Percentiles rank a stretch among this genome's conserved stretches.
These are phyloP conservation scores for Peromyscus leucopus DNA, from an alignment of 2,113 vertebrate genomes.

Conservation along the genomic window DNA sequence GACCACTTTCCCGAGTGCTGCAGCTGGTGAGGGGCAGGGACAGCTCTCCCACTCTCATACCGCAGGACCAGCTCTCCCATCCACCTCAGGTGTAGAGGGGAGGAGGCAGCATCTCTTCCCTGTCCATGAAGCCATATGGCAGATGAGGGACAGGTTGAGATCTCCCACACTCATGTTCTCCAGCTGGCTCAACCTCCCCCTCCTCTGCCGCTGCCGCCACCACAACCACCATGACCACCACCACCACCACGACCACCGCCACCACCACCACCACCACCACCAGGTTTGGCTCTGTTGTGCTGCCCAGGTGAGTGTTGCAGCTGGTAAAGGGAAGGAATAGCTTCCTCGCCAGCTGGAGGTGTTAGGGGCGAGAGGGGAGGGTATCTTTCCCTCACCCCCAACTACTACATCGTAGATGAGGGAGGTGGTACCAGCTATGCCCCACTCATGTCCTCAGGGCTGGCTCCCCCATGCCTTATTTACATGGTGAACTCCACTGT, in stretches of 20 bases:
- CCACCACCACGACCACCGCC: too few species aligned
- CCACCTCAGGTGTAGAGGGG: not conserved
- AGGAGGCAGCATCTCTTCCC: not conserved
- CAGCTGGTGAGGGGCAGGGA: not conserved
- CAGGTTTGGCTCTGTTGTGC: not conserved
- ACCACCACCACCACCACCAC: too few species aligned
- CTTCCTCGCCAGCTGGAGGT: not conserved
- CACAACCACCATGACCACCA: too few species aligned
- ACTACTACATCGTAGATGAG: fast-evolving
- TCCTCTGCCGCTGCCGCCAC: too few species aligned
- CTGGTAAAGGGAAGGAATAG: not conserved
- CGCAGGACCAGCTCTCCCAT: too few species aligned
- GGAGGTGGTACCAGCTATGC: not conserved
- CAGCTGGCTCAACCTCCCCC: not conserved
- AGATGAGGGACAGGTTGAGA: not conserved
- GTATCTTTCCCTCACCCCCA: not conserved
- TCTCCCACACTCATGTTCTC: not conserved
- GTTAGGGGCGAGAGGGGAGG: not conserved
- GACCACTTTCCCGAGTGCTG: not conserved
- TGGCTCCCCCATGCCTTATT: not conserved
- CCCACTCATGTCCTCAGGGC: not conserved
- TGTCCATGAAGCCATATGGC: not conserved
- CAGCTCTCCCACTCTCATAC: not conserved
- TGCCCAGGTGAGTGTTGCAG: not conserved
- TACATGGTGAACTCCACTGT: not conserved